Evolutionary conservation across 1,140 invertebrate genomes (phyloP).

Genomic region (Thaumatotibia leucotreta): DNA sequence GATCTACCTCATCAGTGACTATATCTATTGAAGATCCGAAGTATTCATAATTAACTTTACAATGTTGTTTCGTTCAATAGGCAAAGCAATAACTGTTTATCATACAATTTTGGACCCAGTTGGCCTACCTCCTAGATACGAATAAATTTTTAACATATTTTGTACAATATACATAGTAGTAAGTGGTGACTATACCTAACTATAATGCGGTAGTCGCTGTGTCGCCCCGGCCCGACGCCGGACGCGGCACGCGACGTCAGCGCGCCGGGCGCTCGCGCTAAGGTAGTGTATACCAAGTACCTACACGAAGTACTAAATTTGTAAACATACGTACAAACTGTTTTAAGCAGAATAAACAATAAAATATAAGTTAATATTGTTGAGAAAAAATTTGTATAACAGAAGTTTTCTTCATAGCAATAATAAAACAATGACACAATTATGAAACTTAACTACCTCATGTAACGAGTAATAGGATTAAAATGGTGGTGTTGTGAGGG

Average conservation of each 20-base stretch:
- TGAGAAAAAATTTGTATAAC: constrained; percentile 59
- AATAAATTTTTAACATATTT: constrained; percentile 15
- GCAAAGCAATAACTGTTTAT: constrained; percentile 23
- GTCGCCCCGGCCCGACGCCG: not conserved
- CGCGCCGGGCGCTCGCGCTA: not conserved
- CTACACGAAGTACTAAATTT: constrained; percentile 5
- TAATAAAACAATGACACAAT: constrained; percentile 56
- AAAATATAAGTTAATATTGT: constrained; percentile 44
- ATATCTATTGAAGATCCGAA: constrained; percentile 32
- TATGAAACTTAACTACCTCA: constrained; percentile 71
- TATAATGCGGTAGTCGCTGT: constrained; percentile 20
- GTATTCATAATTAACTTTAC: constrained; percentile 16
- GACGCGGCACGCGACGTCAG: not conserved
- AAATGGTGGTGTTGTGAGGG: constrained; percentile 48
- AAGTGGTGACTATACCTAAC: constrained; percentile 16
- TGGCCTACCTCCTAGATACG: constrained; percentile 39
- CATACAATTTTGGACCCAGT: constrained; percentile 23
- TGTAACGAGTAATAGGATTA: constrained; percentile 64
- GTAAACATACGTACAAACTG: constrained; percentile 14
- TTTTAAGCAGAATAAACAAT: constrained; percentile 29
- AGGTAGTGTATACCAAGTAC: constrained; percentile 10
- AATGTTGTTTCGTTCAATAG: constrained; percentile 16
- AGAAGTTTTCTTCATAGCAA: constrained; percentile 61
- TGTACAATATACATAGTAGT: constrained; percentile 10
- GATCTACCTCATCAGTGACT: constrained; percentile 66